phyloP scores from a whole-genome alignment of 2,888 invertebrate species.

The Thalpophila matura region DNA sequence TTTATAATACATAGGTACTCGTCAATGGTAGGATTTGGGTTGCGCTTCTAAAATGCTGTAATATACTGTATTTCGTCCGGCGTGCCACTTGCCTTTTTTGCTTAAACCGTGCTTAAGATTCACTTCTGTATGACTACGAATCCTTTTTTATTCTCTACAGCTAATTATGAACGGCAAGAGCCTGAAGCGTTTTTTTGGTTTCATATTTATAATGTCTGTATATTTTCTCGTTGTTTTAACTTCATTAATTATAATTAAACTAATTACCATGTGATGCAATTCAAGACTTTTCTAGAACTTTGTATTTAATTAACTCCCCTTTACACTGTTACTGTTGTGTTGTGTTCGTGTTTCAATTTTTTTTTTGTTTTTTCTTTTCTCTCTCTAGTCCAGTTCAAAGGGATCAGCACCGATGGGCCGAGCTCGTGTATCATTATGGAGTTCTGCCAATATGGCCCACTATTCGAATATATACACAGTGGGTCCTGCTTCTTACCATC shows the following conservation, averaged over 20 bases:
- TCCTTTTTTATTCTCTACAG: too few relatives aligned
- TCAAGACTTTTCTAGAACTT: too few relatives aligned
- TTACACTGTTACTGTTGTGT: background rate
- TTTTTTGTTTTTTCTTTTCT: background rate
- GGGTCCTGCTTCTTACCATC: constrained; percentile 96
- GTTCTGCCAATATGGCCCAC: constrained; percentile 98
- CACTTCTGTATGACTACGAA: too few relatives aligned
- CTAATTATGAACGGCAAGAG: too few relatives aligned
- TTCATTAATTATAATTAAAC: too few relatives aligned
- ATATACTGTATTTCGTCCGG: background rate
- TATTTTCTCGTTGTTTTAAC: too few relatives aligned
- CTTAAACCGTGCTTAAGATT: too few relatives aligned
- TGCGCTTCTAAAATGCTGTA: background rate
- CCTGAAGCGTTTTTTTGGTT: too few relatives aligned
- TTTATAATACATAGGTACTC: background rate
- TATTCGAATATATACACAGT: constrained; percentile 97
- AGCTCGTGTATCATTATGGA: constrained; percentile 99
- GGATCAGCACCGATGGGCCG: constrained; percentile 97
- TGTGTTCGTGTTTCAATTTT: background rate
- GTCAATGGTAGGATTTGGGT: too few relatives aligned
- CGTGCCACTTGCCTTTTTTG: too few relatives aligned
- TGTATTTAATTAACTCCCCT: background rate
- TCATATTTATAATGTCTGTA: too few relatives aligned
- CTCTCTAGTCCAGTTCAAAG: constrained; percentile 92
- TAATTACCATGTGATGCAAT: too few relatives aligned